Evolutionary conservation across 2,113 vertebrate genomes (phyloP), one percentile per base, ranked within the genome.

Genomic region (Nothocercus julius): DNA sequence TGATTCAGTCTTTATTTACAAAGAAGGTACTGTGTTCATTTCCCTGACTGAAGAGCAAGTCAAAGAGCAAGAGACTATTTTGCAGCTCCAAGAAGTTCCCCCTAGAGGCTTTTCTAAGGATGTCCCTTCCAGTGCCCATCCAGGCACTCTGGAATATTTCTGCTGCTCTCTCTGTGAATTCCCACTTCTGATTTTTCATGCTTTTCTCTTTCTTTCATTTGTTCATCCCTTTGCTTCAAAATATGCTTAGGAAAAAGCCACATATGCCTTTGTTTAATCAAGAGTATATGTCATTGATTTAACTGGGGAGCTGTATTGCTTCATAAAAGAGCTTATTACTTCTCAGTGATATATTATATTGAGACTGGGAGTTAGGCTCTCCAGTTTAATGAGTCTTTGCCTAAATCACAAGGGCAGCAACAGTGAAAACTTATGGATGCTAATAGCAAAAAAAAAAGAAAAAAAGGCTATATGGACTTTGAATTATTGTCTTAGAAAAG

Each of bases 241-340:
- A 89, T 84, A 62, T 22, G 14, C 25, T 90, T 45, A 25, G 53
- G 58, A 38, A 74, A 73, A 90, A 84, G 49, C 30, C 70, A 76
- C 44, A 6, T 62, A 49, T 91, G 90, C 73, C 87, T 95, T 95
- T 96, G 82, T 91, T 93, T 95, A 91, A 91, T 89, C 59, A 91
- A 87, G 84, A 67, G 36, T 25, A 19, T 79, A 58, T 89, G 89
- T 62, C 53, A 73, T 85, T 85, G 93, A 66, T 91, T 87, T 95
- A 73, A 40, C 95, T 76, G 62, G 92, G 91, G 91, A 95, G 70
- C 81, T 87, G 44, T 94, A 58, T 5, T 85, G 86, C 84, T 89
- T 91, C 86, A 79, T 82, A 82, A 82, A 88, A 53, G 66, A 88
- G 77, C 62, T 95, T 90, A 97, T 90, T 95, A 59, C 85, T 84